These are phyloP conservation scores for Eclectus roratus DNA, from an alignment of 2,113 vertebrate genomes.

Conservation along the genomic window DNA sequence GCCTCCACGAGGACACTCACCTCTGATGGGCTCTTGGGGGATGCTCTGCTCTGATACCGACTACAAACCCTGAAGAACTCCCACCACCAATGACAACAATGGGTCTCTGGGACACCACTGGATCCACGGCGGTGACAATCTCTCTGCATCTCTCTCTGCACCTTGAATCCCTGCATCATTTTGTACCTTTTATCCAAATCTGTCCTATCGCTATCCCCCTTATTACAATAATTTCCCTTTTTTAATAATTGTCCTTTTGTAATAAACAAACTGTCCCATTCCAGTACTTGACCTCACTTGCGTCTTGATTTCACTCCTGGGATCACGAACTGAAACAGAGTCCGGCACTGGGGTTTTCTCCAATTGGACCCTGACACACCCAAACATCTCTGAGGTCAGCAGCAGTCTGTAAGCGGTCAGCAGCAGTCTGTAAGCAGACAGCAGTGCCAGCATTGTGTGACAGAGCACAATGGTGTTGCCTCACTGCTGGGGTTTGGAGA, in stretches of 20 bases:
- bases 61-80: neutral
- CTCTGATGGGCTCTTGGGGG: neutral
- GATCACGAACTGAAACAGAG: neutral
- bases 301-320: neutral
- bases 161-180: neutral
- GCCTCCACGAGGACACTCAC: neutral
- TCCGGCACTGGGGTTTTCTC: neutral
- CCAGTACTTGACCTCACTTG: neutral
- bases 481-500: neutral
- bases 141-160: neutral
- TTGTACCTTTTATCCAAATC: neutral
- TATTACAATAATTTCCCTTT: neutral
- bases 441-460: fast-evolving
- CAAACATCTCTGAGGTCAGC: neutral
- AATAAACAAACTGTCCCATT: neutral
- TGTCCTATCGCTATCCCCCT: neutral
- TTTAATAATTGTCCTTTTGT: neutral
- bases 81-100: neutral
- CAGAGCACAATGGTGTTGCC: fast-evolving
- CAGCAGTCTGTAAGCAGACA: neutral
- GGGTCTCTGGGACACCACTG: neutral
- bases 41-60: neutral
- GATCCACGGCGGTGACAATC: neutral
- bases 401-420: neutral
- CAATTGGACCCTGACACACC: neutral